Base-by-base conservation (phyloP, 2,797 vertebrate genomes). In the Threskiornis aethiopicus region DNA sequence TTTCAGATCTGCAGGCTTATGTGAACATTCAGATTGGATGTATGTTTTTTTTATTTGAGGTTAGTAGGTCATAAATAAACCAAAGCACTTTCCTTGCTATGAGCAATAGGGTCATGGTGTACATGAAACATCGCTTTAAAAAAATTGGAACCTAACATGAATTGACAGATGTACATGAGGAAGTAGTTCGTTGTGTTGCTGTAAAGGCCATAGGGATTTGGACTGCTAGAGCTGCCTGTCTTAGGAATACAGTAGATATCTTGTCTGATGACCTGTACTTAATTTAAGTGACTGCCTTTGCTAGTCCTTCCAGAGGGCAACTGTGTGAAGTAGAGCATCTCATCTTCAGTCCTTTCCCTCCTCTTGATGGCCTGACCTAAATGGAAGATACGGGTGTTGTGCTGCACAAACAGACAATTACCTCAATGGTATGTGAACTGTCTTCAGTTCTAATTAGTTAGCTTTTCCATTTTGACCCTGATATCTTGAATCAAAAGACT, bases 231-330 rank as follows among this genome's bases (percentile, higher is more conserved):
- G 87, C 92, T 97, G 98, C 98, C 97, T 94, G 95, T 94, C 13
- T 97, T 89, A 96, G 96, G 97, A 97, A 96, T 96, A 97, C 98
- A 97, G 96, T 97, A 98, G 97, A 96, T 98, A 96, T 97, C 96
- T 96, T 98, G 98, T 97, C 98, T 99, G 98, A 99, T 98, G 98
- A 98, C 98, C 98, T 98, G 98, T 98, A 94, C 98, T 98, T 98
- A 99, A 99, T 99, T 98, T 98, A 98, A 99, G 98, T 99, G 99
- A 99, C 99, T 98, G 98, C 97, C 94, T 98, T 98, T 95, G 94
- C 97, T 93, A 97, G 97, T 86, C 95, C 87, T 95, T 98, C 98
- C 97, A 98, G 98, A 97, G 98, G 98, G 98, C 98, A 97, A 91
- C 95, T 97, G 97, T 98, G 98, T 97, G 98, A 98, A 98, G 94